Base-by-base conservation (phyloP, 1,140 invertebrate species). In the Nasonia vitripennis region DNA sequence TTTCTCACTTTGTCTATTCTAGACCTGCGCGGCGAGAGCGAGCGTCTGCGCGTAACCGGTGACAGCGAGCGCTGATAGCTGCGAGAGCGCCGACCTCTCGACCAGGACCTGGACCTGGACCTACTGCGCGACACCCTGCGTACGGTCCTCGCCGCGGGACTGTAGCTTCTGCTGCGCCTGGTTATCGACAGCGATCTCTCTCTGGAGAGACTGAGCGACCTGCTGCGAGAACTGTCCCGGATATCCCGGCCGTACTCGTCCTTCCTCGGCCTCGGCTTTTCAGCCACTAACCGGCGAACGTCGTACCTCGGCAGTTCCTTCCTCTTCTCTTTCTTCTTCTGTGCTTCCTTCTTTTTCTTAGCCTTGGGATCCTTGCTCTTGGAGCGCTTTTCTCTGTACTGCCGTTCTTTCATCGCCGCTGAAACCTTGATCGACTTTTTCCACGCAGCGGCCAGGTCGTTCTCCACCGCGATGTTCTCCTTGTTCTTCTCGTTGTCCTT, bases 271-370 rank as follows among this genome's bases (percentile, higher is more conserved):
- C 95, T 92, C 0, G 95, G 95, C 85, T 96, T 96, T 83, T 96
- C 95, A 2, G 95, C 94, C 17, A 98, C 96, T 51, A 97, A 93
- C 85, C 96, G 95, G 27, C 97, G 94, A 0, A 98, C 97, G 93
- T 97, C 96, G 89, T 98, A 97, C 17, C 97, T 94, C 86, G 96
- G 96, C 34, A 98, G 92, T 87, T 97, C 97, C 89, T 97, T 96
- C 9, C 96, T 93, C 88, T 96, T 97, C 85, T 96, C 95, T 84
- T 96, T 96, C 84, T 95, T 95, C 78, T 94, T 95, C 83, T 96
- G 95, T 6, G 96, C 92, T 87, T 97, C 97, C 87, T 97, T 96
- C 2, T 95, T 92, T 88, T 96, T 97, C 86, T 96, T 95, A 83
- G 95, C 95, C 51, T 91, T 90, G 88, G 62, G 41, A 67, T 93